Conservation (phyloP, 2,797 vertebrate species). For the Simalia tracyae region DNA sequence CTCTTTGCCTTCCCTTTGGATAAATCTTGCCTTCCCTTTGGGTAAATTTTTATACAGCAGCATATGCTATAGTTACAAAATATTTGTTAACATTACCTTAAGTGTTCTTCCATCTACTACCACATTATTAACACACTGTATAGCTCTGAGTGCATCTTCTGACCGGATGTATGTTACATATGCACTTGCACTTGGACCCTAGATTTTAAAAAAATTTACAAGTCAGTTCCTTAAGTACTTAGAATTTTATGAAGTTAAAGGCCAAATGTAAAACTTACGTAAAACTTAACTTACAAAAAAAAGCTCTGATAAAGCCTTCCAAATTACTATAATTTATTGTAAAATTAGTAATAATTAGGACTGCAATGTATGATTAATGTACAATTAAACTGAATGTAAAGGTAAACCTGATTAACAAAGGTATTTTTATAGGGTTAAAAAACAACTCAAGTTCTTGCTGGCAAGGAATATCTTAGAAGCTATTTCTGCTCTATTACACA, state of each 20-base stretch:
- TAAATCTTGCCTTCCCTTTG: background rate
- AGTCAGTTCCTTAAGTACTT: background rate
- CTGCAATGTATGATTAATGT: background rate
- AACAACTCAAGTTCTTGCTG: background rate
- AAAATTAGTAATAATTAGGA: background rate
- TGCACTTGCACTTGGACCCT: constrained; percentile 98
- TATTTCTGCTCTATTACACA: background rate
- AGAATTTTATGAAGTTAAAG: constrained; percentile 9
- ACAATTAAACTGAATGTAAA: background rate
- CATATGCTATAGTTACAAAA: background rate
- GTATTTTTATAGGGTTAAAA: background rate
- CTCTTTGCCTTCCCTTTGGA: background rate
- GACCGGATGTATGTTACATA: constrained; percentile 98
- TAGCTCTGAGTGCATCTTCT: constrained; percentile 98
- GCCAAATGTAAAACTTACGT: constrained; percentile 2
- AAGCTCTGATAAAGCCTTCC: background rate
- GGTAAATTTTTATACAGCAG: background rate
- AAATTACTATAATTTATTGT: background rate
- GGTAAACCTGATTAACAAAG: background rate
- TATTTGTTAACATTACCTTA: constrained; percentile 79
- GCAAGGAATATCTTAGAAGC: background rate
- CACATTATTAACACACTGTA: constrained; percentile 99
- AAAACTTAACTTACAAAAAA: background rate
- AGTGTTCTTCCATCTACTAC: constrained; percentile 98
- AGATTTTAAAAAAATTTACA: constrained; percentile 43